phyloP scores from a whole-genome alignment of 2,888 invertebrate genomes.

The Muscina levida region DNA sequence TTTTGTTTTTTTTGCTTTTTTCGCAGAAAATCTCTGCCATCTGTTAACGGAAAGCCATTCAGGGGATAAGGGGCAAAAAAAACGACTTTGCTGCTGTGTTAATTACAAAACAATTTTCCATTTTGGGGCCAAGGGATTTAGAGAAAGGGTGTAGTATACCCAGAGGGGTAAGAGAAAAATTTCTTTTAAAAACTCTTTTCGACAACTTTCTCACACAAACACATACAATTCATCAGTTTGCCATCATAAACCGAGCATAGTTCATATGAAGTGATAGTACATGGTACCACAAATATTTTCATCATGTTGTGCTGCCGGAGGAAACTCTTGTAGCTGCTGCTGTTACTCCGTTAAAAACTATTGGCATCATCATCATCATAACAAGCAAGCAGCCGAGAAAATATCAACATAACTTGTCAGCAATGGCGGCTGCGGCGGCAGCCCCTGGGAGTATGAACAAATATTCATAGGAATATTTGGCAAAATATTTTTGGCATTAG shows the following conservation, averaged over 20 bases:
- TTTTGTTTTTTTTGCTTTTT: conserved; percentile 25
- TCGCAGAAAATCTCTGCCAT: conserved; percentile 31
- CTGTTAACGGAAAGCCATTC: background rate
- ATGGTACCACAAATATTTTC: conserved; percentile 60
- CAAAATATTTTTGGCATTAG: conserved; percentile 41
- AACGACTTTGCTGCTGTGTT: conserved; percentile 33
- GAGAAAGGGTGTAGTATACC: conserved; percentile 5
- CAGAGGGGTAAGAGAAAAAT: conserved; percentile 45
- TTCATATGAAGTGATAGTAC: conserved; percentile 45
- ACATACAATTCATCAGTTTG: background rate
- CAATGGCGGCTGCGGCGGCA: background rate
- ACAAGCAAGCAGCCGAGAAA: background rate
- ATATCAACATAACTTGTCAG: background rate
- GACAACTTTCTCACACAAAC: conserved; percentile 12
- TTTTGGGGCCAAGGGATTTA: conserved; percentile 2
- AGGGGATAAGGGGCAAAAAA: conserved; percentile 4
- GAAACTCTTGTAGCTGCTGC: background rate
- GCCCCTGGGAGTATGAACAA: background rate
- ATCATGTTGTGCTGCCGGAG: conserved; percentile 20
- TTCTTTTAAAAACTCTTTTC: conserved; percentile 42
- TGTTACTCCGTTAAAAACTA: conserved; percentile 44
- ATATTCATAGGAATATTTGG: conserved; percentile 35
- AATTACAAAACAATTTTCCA: conserved; percentile 44
- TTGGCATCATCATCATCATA: conserved; percentile 55
- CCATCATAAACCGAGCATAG: background rate